phyloP scores from a whole-genome alignment of 2,797 vertebrate species.

The Hylomyscus alleni region DNA sequence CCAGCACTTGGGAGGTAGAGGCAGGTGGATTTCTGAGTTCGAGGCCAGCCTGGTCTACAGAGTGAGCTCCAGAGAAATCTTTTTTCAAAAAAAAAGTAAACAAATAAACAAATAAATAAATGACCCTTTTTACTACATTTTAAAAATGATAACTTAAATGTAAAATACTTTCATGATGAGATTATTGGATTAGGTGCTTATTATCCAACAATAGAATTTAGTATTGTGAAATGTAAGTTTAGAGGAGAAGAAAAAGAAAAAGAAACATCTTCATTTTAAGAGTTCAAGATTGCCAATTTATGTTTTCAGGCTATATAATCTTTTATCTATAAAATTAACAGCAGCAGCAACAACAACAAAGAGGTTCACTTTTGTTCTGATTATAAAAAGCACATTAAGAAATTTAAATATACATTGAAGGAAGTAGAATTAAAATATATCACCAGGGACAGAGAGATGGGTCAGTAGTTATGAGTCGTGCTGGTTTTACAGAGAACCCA shows the following conservation, averaged over 20 bases:
- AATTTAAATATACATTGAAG: background rate
- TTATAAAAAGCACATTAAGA: background rate
- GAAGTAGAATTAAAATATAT: background rate
- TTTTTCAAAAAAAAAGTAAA: background rate
- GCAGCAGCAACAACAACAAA: background rate
- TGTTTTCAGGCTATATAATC: background rate
- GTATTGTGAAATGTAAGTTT: constrained; percentile 24
- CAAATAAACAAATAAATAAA: background rate
- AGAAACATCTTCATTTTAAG: background rate
- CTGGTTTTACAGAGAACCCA: background rate
- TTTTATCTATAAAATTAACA: background rate
- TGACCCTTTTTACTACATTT: background rate
- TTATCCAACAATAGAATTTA: background rate
- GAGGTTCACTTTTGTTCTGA: background rate
- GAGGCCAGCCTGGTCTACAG: background rate
- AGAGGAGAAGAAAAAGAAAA: background rate
- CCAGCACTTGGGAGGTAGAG: background rate
- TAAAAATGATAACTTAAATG: background rate
- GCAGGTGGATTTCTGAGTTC: background rate
- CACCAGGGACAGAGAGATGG: background rate
- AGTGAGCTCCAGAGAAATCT: background rate
- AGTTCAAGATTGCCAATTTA: background rate
- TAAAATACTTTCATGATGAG: background rate
- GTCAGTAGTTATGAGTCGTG: no score
- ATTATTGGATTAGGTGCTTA: background rate